Evolutionary conservation across 2,888 invertebrate species (phyloP), one percentile per base, ranked within the genome.

Genomic region (Sylvicola fuscatus): DNA sequence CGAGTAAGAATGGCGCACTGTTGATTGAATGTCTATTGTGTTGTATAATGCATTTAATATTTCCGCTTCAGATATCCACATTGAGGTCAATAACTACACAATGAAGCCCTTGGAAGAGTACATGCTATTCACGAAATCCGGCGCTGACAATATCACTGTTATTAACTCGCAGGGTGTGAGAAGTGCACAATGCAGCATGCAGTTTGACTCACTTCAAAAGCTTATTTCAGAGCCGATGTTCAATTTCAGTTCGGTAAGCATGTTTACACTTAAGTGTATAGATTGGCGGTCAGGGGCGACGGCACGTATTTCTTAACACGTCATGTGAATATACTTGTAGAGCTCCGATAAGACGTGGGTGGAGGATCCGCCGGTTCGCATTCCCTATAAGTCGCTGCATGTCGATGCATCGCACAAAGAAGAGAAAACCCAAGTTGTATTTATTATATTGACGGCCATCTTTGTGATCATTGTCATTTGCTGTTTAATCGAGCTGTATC

Each of bases 61-160:
- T 41, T 41, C 37, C 26, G 39, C 51, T 54, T 12, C 56, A 87
- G 87, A 89, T 55, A 80, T 89, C 33, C 75, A 82, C 43, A 74
- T 89, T 40, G 75, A 81, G 58, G 76, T 89, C 39, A 84, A 86
- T 51, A 74, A 74, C 39, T 67, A 76, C 43, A 62, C 65, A 38
- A 84, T 89, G 79, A 83, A 83, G 48, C 87, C 89, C 1, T 56
- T 89, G 33, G 86, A 87, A 55, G 87, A 87, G 49, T 87, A 87
- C 55, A 86, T 87, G 84, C 58, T 84, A n/a, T 86, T 83, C 53
- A 83, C 82, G 3, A 79, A 81, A 46, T 74, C 75, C 11, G 81
- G 78, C 37, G 73, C 80, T 14, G 81, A 84, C 51, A 80, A 80
- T 44, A 81, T 87, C 14, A 75, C 82, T 38, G 84, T 82, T n/a